Percentiles rank a stretch among this genome's conserved stretches.
phyloP scores from a whole-genome alignment of 2,888 invertebrate species.

The Theodoxus fluviatilis region DNA sequence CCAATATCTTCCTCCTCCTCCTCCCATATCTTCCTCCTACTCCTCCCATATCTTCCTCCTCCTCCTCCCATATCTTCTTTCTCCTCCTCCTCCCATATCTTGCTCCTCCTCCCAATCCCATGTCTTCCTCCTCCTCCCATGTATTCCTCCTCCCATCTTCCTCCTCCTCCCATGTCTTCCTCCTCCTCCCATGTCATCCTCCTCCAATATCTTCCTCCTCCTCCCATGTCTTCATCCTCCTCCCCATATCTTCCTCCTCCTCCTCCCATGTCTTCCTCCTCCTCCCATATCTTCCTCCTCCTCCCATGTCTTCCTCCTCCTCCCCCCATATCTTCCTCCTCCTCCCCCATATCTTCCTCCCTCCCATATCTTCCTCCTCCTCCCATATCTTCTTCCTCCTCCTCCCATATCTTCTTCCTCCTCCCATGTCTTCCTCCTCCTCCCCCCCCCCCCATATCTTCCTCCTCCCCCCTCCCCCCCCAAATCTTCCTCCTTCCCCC shows the following conservation, averaged over 20 bases:
- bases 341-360: neutral
- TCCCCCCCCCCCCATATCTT: too few species aligned
- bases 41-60: neutral
- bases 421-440: neutral
- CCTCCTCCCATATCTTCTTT: neutral
- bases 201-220: neutral
- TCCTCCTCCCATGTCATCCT: neutral
- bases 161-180: conserved; percentile 1
- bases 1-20: neutral
- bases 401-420: neutral
- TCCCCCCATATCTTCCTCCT: neutral
- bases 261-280: neutral
- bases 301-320: neutral
- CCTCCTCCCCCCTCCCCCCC: neutral
- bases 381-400: neutral
- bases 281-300: neutral
- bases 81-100: neutral
- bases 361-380: neutral
- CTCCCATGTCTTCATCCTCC: neutral
- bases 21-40: neutral
- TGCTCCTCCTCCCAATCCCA: neutral
- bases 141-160: neutral
- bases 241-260: neutral
- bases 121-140: neutral
- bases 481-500: neutral